A percentile compares a stretch with the other conserved stretches of the same genome.
phyloP scores from a whole-genome alignment of 2,797 vertebrate genomes.

The Champsocephalus esox region DNA sequence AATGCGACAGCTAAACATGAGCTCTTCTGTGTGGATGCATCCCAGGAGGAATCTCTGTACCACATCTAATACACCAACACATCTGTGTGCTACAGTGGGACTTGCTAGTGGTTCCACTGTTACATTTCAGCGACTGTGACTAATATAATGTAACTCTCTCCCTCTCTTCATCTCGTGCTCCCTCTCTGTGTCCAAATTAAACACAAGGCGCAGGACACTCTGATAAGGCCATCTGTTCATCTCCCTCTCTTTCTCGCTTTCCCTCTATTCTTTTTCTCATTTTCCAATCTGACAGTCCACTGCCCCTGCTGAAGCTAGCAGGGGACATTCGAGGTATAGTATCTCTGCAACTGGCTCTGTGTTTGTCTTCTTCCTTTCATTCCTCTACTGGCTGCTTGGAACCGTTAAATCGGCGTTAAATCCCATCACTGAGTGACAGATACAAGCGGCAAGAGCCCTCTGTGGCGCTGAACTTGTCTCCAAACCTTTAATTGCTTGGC shows the following conservation, averaged over 20 bases:
- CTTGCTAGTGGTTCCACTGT: slow-evolving; percentile 49
- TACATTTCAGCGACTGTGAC: slow-evolving; percentile 60
- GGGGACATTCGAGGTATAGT: slow-evolving; percentile 28
- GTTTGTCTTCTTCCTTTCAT: slow-evolving; percentile 34
- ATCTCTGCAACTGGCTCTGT: slow-evolving; percentile 23
- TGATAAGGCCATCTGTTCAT: slow-evolving; percentile 83
- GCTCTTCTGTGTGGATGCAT: slow-evolving; percentile 40
- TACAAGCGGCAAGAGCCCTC: slow-evolving; percentile 24
- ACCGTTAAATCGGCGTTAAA: slow-evolving; percentile 65
- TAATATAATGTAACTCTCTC: slow-evolving; percentile 46
- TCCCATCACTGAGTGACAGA: slow-evolving; percentile 54
- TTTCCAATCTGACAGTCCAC: slow-evolving; percentile 56
- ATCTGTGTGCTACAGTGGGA: slow-evolving; percentile 54
- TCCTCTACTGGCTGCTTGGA: slow-evolving; percentile 31
- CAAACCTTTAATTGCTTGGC: slow-evolving; percentile 54
- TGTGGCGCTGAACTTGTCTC: slow-evolving; percentile 35
- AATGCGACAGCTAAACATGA: slow-evolving; percentile 35
- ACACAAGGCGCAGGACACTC: slow-evolving; percentile 74
- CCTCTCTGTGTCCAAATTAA: slow-evolving; percentile 78
- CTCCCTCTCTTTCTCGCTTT: slow-evolving; percentile 45
- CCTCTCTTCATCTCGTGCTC: slow-evolving; percentile 39
- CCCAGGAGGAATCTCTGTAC: slow-evolving; percentile 44
- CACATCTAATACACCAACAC: slow-evolving; percentile 52
- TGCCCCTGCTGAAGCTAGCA: slow-evolving; percentile 36
- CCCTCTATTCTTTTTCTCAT: slow-evolving; percentile 62